Conservation (phyloP, 2,888 invertebrate genomes). For the Cremastobaeus sp. region DNA sequence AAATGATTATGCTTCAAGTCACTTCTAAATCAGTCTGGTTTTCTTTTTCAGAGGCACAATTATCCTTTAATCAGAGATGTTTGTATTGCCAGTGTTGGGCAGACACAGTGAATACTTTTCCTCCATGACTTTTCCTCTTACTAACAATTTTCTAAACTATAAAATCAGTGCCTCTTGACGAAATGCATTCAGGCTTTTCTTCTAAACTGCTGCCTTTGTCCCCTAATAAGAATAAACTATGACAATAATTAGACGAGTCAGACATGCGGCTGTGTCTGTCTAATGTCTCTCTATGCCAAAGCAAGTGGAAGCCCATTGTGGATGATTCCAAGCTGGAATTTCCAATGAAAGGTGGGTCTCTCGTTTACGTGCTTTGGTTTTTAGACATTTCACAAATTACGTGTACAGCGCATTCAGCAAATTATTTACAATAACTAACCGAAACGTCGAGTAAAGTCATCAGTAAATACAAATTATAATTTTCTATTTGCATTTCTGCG, state of each 20-base stretch:
- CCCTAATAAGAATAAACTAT: conserved; percentile 59
- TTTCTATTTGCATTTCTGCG: too few species aligned
- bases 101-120: conserved; percentile 74
- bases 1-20: too few species aligned
- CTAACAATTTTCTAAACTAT: conserved; percentile 8
- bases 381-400: conserved; percentile 24
- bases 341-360: conserved; percentile 72
- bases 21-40: conserved; percentile 76
- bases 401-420: conserved; percentile 4
- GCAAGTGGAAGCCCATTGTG: conserved; percentile 67
- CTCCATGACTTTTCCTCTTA: conserved; percentile 53
- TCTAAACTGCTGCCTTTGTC: conserved; percentile 76
- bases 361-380: conserved; percentile 46
- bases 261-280: conserved; percentile 74
- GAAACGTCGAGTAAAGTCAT: too few species aligned
- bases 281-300: conserved; percentile 70
- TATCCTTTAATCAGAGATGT: conserved; percentile 74
- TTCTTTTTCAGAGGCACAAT: conserved; percentile 77
- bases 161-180: conserved; percentile 66
- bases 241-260: conserved; percentile 32
- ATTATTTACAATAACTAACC: too few species aligned
- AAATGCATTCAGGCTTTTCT: conserved; percentile 74
- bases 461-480: too few species aligned
- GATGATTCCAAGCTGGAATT: conserved; percentile 70
- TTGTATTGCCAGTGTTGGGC: conserved; percentile 75